Evolutionary conservation across 2,888 invertebrate genomes (phyloP).

Genomic region (Rhingia rostrata): DNA sequence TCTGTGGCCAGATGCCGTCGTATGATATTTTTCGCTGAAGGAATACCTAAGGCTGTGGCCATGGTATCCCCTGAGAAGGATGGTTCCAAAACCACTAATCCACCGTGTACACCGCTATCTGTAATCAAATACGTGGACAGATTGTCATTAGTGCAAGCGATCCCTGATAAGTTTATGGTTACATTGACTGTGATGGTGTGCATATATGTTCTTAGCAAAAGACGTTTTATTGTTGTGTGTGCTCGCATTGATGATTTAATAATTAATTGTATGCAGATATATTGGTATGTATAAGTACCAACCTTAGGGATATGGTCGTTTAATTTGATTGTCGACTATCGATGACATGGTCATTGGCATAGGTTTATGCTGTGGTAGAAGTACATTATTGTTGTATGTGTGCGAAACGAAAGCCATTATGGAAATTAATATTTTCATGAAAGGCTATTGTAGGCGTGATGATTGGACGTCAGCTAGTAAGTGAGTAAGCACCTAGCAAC

Average conservation of each 20-base stretch:
- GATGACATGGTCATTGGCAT: background rate
- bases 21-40: constrained; percentile 96
- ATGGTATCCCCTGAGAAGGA: constrained; percentile 97
- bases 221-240: background rate
- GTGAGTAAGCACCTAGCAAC: background rate
- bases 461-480: background rate
- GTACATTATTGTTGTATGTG: background rate
- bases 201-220: background rate
- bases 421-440: constrained; percentile 28
- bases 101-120: constrained; percentile 98
- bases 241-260: background rate
- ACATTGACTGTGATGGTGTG: background rate
- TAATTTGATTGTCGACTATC: constrained; percentile 29
- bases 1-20: constrained; percentile 95
- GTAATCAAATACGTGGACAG: constrained; percentile 77
- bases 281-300: background rate
- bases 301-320: background rate
- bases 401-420: constrained; percentile 4
- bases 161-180: background rate
- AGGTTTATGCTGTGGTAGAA: background rate
- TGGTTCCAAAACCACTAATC: constrained; percentile 95
- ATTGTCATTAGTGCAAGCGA: constrained; percentile 33
- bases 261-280: constrained; percentile 23
- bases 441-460: background rate
- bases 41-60: constrained; percentile 96